Percentiles rank a stretch among this genome's conserved stretches.
These are phyloP conservation scores for Rhagium mordax DNA, from an alignment of 2,888 invertebrate genomes.

Conservation along the genomic window DNA sequence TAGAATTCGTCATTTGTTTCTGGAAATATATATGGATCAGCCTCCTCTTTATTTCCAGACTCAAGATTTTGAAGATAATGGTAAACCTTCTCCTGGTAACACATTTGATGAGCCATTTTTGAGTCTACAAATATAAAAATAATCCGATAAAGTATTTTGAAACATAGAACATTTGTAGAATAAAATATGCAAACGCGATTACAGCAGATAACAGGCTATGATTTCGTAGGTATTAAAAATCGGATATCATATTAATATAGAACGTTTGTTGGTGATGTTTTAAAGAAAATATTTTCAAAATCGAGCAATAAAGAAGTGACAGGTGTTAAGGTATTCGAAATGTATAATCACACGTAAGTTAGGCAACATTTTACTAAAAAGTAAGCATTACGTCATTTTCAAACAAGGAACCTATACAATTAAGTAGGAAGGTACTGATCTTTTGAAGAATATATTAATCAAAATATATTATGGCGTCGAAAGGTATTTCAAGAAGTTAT, in stretches of 20 bases:
- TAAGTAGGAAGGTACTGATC: conserved; percentile 3
- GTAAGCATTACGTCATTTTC: not conserved
- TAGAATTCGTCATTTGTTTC: conserved; percentile 9
- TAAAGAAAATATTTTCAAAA: conserved; percentile 12
- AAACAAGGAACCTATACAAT: conserved; percentile 4
- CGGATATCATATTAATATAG: conserved; percentile 5
- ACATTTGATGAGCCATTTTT: conserved; percentile 11
- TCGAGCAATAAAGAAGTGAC: conserved; percentile 5
- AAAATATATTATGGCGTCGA: conserved; percentile 5
- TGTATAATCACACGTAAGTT: conserved; percentile 5
- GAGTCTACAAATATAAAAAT: conserved; percentile 7
- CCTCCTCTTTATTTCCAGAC: conserved; percentile 9
- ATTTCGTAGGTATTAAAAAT: conserved; percentile 4
- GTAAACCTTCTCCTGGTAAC: conserved; percentile 14
- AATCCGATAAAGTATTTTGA: conserved; percentile 16
- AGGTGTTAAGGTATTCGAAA: not conserved
- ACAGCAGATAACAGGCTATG: conserved; percentile 5
- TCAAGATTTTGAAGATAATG: conserved; percentile 8
- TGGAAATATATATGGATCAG: conserved; percentile 14
- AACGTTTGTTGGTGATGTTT: conserved; percentile 2
- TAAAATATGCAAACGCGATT: conserved; percentile 3
- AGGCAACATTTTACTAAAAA: conserved; percentile 9
- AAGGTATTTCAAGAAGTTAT: conserved; percentile 12
- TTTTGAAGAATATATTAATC: conserved; percentile 9
- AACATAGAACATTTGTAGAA: conserved; percentile 1